phyloP scores from a whole-genome alignment of 2,888 invertebrate genomes.

The Brachyopa scutellaris region DNA sequence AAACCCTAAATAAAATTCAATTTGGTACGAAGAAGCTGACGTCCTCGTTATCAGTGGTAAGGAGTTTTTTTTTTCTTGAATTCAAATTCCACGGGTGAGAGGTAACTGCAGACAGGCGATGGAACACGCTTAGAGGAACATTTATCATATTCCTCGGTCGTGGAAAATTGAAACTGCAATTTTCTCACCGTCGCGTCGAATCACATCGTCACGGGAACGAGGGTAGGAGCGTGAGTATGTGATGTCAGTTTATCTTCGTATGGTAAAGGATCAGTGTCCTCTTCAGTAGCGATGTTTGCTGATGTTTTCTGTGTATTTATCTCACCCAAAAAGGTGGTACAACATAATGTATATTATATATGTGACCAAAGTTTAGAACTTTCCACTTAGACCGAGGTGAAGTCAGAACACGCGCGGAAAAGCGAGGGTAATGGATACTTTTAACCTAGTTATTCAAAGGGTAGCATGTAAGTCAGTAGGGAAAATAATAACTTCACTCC shows the following conservation, averaged over 20 bases:
- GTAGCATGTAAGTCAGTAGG: no score
- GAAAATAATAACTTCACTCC: no score
- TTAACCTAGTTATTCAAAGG: no score
- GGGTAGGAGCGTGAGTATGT: slow-evolving; percentile 4
- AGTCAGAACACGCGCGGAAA: no score
- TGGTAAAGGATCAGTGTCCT: slow-evolving; percentile 14
- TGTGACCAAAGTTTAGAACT: no score
- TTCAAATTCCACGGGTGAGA: slow-evolving; percentile 48
- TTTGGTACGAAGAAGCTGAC: slow-evolving; percentile 62
- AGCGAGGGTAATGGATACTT: no score
- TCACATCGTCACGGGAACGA: neutral
- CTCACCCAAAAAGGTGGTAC: neutral
- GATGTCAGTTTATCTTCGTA: neutral
- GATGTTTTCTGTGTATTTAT: slow-evolving; percentile 3
- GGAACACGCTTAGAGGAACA: slow-evolving; percentile 31
- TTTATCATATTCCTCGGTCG: slow-evolving; percentile 57
- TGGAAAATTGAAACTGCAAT: slow-evolving; percentile 65
- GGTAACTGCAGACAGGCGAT: slow-evolving; percentile 17
- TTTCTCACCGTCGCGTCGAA: slow-evolving; percentile 56
- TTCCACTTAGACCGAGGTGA: no score
- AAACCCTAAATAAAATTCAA: slow-evolving; percentile 63
- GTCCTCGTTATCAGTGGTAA: slow-evolving; percentile 15
- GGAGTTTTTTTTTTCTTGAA: slow-evolving; percentile 27
- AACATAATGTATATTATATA: neutral
- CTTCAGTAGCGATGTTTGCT: slow-evolving; percentile 4